Evolutionary conservation across 2,797 vertebrate species (phyloP).

Genomic region (Falco naumanni): DNA sequence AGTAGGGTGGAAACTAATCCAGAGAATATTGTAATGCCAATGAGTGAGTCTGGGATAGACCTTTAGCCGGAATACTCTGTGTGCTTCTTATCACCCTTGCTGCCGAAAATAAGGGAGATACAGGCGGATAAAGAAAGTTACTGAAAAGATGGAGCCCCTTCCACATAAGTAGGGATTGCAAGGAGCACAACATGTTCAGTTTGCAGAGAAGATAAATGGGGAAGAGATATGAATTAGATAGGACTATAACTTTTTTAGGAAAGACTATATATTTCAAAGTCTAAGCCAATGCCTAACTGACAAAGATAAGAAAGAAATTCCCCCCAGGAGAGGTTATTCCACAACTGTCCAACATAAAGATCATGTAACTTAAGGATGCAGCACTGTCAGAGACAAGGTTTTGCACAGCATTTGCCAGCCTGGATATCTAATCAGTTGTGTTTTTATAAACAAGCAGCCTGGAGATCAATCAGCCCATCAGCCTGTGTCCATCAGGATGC

Average conservation of each 20-base stretch:
- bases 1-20: neutral
- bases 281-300: neutral
- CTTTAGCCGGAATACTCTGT: neutral
- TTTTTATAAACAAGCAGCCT: neutral
- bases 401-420: neutral
- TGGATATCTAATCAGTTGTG: neutral
- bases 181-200: neutral
- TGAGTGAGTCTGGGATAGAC: neutral
- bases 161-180: neutral
- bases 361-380: neutral
- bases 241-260: neutral
- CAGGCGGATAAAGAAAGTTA: neutral
- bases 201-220: neutral
- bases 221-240: neutral
- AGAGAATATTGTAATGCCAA: neutral
- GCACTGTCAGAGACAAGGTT: neutral
- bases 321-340: slow-evolving; percentile 5
- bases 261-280: neutral
- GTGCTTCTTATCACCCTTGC: neutral
- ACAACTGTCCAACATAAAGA: neutral
- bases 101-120: neutral
- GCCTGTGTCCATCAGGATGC: neutral
- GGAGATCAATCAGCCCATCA: neutral
- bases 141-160: neutral
- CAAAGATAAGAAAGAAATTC: slow-evolving; percentile 19